Evolutionary conservation across 2,888 invertebrate genomes (phyloP).

Genomic region (Rhingia rostrata): DNA sequence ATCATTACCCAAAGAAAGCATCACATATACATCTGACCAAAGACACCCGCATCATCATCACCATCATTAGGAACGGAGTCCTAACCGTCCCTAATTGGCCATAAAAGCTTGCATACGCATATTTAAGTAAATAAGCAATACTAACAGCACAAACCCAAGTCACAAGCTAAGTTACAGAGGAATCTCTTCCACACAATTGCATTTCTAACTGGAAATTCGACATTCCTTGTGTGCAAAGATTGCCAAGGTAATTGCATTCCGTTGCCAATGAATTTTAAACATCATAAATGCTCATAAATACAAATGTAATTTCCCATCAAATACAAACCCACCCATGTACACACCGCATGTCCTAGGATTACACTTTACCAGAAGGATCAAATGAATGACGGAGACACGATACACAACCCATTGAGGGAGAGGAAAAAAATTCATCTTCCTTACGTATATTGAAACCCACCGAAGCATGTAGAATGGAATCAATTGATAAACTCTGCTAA

Average conservation of each 20-base stretch:
- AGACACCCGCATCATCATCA: not conserved
- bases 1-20: slow-evolving; percentile 15
- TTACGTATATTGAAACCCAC: slow-evolving; percentile 33
- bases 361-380: slow-evolving; percentile 20
- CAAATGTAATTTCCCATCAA: slow-evolving; percentile 52
- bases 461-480: slow-evolving; percentile 68
- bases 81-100: slow-evolving; percentile 12
- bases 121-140: slow-evolving; percentile 5
- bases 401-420: not conserved
- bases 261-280: slow-evolving; percentile 71
- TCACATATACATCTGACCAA: not conserved
- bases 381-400: not conserved
- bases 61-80: not conserved
- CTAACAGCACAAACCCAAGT: not conserved
- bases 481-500: slow-evolving; percentile 73
- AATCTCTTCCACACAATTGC: slow-evolving; percentile 60
- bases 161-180: slow-evolving; percentile 3
- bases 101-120: slow-evolving; percentile 13
- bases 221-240: slow-evolving; percentile 64
- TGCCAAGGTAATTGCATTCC: slow-evolving; percentile 70
- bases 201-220: slow-evolving; percentile 56
- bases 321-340: slow-evolving; percentile 4
- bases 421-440: not conserved
- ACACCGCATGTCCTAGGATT: slow-evolving; percentile 28
- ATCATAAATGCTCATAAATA: slow-evolving; percentile 69